Conservation (phyloP, 2,888 invertebrate species). For the Agrotis puta region DNA sequence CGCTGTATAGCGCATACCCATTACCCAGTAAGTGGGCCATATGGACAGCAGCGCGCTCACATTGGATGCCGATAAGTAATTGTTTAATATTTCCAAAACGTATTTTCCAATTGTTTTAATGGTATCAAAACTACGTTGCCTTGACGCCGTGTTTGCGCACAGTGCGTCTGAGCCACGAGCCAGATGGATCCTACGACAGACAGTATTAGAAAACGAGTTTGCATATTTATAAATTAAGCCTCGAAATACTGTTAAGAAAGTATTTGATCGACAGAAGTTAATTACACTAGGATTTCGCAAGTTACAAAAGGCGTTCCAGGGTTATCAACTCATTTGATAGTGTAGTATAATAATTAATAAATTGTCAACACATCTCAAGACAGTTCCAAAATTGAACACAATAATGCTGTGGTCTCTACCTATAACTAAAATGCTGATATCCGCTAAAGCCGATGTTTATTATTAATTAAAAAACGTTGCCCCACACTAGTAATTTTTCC, state of each 20-base stretch:
- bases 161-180: background rate
- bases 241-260: background rate
- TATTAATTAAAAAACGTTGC: no score
- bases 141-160: background rate
- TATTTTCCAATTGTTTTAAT: background rate
- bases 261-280: background rate
- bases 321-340: constrained; percentile 1
- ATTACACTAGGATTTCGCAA: constrained; percentile 1
- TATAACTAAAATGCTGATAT: no score
- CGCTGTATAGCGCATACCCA: no score
- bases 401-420: background rate
- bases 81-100: no score
- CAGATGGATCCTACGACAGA: background rate
- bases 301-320: background rate
- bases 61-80: no score
- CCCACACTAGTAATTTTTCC: no score
- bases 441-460: no score
- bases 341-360: background rate
- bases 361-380: background rate
- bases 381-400: constrained; percentile 4
- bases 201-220: background rate
- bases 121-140: background rate
- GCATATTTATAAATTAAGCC: background rate
- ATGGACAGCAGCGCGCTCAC: no score
- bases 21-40: no score